Evolutionary conservation across 2,888 invertebrate species (phyloP).

Genomic region (Halictus ligatus): DNA sequence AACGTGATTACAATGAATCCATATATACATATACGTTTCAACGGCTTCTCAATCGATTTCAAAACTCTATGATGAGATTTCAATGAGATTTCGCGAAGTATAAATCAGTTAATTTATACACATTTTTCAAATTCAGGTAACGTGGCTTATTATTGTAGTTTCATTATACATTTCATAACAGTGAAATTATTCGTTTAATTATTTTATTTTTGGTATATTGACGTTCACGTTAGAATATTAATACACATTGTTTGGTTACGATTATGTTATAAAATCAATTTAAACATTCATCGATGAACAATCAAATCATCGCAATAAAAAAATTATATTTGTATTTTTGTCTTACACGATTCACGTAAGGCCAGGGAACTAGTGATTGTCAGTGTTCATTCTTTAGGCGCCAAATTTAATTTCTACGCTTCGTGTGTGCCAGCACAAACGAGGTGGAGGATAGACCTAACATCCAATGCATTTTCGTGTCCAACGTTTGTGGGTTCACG

Average conservation of each 20-base stretch:
- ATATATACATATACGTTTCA: constrained; percentile 14
- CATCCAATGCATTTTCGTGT: too few species aligned
- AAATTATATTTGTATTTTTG: neutral
- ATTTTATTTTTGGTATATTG: neutral
- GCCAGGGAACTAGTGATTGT: neutral
- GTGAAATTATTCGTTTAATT: constrained; percentile 17
- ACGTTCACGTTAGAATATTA: neutral
- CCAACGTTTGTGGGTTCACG: too few species aligned
- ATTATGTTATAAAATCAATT: neutral
- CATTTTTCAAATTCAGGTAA: neutral
- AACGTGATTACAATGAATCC: constrained; percentile 43
- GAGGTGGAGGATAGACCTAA: too few species aligned
- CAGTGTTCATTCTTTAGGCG: constrained; percentile 2
- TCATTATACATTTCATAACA: neutral
- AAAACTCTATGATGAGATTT: constrained; percentile 12
- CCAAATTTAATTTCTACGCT: constrained; percentile 33
- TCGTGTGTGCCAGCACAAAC: neutral
- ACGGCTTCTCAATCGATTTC: constrained; percentile 50
- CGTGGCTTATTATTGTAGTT: neutral
- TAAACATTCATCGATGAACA: neutral
- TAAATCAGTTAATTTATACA: neutral
- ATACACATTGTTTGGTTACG: neutral
- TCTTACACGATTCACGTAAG: neutral
- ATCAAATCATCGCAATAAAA: neutral
- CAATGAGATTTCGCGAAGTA: neutral